Evolutionary conservation across 1,140 invertebrate species (phyloP), one percentile per base, ranked within the genome.

Genomic region (Phenacoccus solenopsis): DNA sequence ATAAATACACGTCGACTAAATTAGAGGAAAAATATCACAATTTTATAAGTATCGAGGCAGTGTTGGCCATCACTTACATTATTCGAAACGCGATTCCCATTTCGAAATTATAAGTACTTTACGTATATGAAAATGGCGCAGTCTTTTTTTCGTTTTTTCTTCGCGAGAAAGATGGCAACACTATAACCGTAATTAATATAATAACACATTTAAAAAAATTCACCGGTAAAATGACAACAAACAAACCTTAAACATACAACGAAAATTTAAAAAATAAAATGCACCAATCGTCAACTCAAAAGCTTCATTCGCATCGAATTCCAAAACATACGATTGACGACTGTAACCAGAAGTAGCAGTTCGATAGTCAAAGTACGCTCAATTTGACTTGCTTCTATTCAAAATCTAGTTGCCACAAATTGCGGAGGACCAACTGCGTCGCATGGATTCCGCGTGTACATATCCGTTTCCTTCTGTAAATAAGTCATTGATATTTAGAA

Each of bases 11-110:
- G 13, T 32, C 13, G 5, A 7, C 5, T 7, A 32, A 32, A 32
- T 7, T 5, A 32, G 13, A 32, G 13, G 5, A 49, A 49, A 49
- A 64, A 64, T 64, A 64, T 64, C 59, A 64, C 59, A 64, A 25
- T 64, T 64, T 64, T 4, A 64, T 59, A 20, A 59, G 20, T 25
- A 24, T 64, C 25, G 20, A 64, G 59, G 59, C 59, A 64, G 59
- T 64, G 59, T 64, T 64, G 59, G 59, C 59, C 38, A n/a, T 49
- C 20, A 49, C 38, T 3, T n/a, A 49, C 20, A 9, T n/a, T n/a
- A 49, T 49, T 49, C 16, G 20, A 49, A 49, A 49, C 4, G 16
- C 13, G 20, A 49, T 49, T 9, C 38, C 20, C 38, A 49, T 9
- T 49, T 49, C 20, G 38, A 49, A 49, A n/a, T n/a, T 49, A 49